Base-by-base conservation (phyloP, 2,113 vertebrate genomes). In the Cryptomyrus ogoouensis region DNA sequence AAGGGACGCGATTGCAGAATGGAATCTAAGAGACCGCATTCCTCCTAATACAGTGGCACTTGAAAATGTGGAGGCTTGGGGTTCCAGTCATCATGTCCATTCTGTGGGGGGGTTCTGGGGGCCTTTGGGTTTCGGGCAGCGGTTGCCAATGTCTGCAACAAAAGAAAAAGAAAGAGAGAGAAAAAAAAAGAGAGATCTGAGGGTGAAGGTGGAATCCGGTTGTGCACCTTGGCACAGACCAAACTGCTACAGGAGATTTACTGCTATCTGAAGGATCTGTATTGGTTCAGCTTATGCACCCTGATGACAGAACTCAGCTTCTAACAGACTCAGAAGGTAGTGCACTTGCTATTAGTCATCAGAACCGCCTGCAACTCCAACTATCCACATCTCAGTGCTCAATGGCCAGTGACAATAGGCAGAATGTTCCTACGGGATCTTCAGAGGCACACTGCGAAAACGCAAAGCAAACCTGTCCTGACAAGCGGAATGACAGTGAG, bases 111-210 rank as follows among this genome's bases (percentile, higher is more conserved):
- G 96, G 87, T 97, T 95, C 94, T 97, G 96, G 89, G 97, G 97
- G 94, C 97, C 97, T 97, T 95, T 97, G 91, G 98, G 97, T 92
- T 97, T 97, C 93, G 95, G 94, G 95, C 97, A 97, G 93, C 97
- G 97, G 95, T 96, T 97, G 94, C 97, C 96, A 94, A 97, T 98
- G 93, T 96, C 98, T 99, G 92, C 90, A 90, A 83, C 94, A 91
- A 17, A n/a, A 74, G 39, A 0, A 15, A 58, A 86, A 90, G 83
- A 31, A 47, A 3, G 21, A 35, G 52, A 53, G 52, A 15, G 24
- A 0, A 0, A 90, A 85, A 44, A 0, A 21, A n/a, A 0, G 53
- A 47, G 35, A 0, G 53, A 47, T 77, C 17, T 17, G 83, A 56
- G 5, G 4, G 17, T 56, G 47, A 52, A 39, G 52, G 58, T 17